Evolutionary conservation across 2,113 vertebrate genomes (phyloP).

Genomic region (Mirounga angustirostris): DNA sequence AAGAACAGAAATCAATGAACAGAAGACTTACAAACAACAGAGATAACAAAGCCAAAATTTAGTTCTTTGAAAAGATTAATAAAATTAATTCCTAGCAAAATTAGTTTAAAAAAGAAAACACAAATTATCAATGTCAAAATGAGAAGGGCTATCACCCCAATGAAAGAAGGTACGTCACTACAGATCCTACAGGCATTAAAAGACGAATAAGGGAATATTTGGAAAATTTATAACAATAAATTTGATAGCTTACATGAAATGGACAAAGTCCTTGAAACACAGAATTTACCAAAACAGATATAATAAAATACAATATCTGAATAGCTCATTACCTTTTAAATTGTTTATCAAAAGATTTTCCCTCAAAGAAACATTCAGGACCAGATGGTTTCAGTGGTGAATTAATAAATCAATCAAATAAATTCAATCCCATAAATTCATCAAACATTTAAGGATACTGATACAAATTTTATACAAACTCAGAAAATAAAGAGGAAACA

Average conservation of each 20-base stretch:
- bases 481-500: slow-evolving; percentile 17
- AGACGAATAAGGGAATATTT: neutral
- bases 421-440: neutral
- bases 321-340: neutral
- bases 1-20: slow-evolving; percentile 14
- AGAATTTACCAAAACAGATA: slow-evolving; percentile 1
- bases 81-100: neutral
- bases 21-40: slow-evolving; percentile 6
- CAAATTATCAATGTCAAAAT: neutral
- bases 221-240: neutral
- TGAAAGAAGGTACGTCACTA: neutral
- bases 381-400: neutral
- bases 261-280: neutral
- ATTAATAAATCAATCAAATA: neutral
- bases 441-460: neutral
- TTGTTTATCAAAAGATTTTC: neutral
- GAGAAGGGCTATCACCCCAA: neutral
- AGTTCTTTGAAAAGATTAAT: neutral
- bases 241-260: neutral
- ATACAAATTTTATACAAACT: neutral
- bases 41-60: neutral
- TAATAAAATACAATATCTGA: neutral
- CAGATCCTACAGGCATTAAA: neutral
- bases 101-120: neutral
- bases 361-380: neutral